Base-by-base conservation (phyloP, 2,888 invertebrate species). In the Aphodius granarius region DNA sequence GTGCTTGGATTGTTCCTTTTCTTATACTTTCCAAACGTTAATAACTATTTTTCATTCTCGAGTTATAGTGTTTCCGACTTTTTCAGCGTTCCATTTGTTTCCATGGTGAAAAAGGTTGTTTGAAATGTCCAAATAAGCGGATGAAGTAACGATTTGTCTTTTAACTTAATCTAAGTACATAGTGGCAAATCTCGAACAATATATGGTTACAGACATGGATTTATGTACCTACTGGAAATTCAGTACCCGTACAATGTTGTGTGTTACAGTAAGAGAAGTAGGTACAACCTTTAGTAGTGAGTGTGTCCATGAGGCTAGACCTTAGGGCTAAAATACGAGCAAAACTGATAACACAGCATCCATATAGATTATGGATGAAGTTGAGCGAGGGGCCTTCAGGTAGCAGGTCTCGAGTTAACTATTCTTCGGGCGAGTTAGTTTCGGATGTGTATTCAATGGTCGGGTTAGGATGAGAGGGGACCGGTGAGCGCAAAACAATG, bases 401-500 rank as follows among this genome's bases (percentile, higher is more conserved):
- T 43, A 43, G 43, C 9, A 23, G 43, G 23, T 3, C 13, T 13
- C 13, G 43, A 43, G 43, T 74, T 74, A 74, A 70, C 63, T 71
- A 74, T 66, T 68, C 65, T 62, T 63, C 22, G 71, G 65, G 21
- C 66, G 74, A 66, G 62, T 9, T 18, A 63, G 62, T 66, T 64
- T 70, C 15, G 68, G 68, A 68, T 68, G 68, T 68, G 68, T 68
- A 68, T 68, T 68, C 68, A 68, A 68, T 68, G 68, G 68, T 68
- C 68, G 68, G 68, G 68, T 68, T 18, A 20, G 68, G 22, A 20
- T 68, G n/a, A 16, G 65, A 74, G 63, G 23, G 72, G 20, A 63
- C 72, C n/a, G 73, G 74, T 76, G 72, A 80, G 81, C 81, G 79
- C 81, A 82, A 85, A 86, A 86, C 86, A 87, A 86, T 85, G 84